These are phyloP conservation scores for Danio kyathit DNA, from an alignment of 2,797 vertebrate genomes.

Conservation along the genomic window DNA sequence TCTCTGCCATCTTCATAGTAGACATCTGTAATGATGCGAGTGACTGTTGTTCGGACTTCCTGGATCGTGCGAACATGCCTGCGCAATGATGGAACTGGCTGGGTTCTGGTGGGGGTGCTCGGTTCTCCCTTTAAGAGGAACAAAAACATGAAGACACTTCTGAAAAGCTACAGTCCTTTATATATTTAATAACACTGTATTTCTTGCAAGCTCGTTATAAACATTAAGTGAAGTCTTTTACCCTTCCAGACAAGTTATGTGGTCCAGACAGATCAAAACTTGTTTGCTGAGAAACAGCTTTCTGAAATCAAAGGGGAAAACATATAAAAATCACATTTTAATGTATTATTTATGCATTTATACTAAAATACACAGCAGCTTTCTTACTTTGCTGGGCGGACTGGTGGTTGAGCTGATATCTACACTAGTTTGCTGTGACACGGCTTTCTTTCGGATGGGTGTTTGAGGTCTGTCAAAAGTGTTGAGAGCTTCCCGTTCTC, in stretches of 20 bases:
- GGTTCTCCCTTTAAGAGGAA: slow-evolving; percentile 66
- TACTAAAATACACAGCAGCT: background rate
- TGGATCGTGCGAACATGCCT: slow-evolving; percentile 90
- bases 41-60: slow-evolving; percentile 92
- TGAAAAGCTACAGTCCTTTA: background rate
- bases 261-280: slow-evolving; percentile 72
- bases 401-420: slow-evolving; percentile 61
- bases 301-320: slow-evolving; percentile 60
- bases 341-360: background rate
- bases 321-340: background rate
- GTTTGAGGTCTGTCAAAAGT: slow-evolving; percentile 62
- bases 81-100: slow-evolving; percentile 75
- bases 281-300: slow-evolving; percentile 75
- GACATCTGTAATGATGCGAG: slow-evolving; percentile 92
- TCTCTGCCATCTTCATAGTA: slow-evolving; percentile 93
- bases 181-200: background rate
- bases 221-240: slow-evolving; percentile 49
- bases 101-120: slow-evolving; percentile 74
- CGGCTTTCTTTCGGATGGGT: slow-evolving; percentile 64
- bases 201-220: background rate
- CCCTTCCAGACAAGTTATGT: slow-evolving; percentile 69
- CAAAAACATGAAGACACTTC: background rate
- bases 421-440: slow-evolving; percentile 67
- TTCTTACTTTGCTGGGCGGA: slow-evolving; percentile 72
- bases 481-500: slow-evolving; percentile 37